These are phyloP conservation scores for Pollenia griseotomentosa DNA, from an alignment of 2,888 invertebrate species.

Conservation along the genomic window DNA sequence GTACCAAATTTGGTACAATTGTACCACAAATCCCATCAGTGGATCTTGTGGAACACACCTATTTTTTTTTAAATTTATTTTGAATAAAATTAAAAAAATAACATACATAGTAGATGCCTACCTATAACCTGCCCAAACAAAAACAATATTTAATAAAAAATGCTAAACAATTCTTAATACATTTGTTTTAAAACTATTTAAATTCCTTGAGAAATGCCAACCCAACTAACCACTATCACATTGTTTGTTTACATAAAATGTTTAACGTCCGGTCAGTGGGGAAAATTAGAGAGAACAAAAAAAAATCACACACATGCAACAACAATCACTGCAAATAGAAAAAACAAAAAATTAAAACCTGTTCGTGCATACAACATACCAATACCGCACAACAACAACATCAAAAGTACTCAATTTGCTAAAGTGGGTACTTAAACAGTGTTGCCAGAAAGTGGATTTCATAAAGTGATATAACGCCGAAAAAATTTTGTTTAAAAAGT, in stretches of 20 bases:
- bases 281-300: slow-evolving; percentile 46
- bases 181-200: slow-evolving; percentile 5
- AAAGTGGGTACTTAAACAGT: neutral
- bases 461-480: too few relatives aligned
- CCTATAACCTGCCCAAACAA: neutral
- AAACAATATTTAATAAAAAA: too few relatives aligned
- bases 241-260: slow-evolving; percentile 34
- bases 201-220: slow-evolving; percentile 11
- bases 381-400: neutral
- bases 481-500: too few relatives aligned
- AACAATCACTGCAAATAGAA: slow-evolving; percentile 14
- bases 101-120: too few relatives aligned
- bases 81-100: too few relatives aligned
- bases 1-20: too few relatives aligned
- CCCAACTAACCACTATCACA: slow-evolving; percentile 5
- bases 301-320: neutral
- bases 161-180: neutral
- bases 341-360: slow-evolving; percentile 58
- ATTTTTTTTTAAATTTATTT: too few relatives aligned
- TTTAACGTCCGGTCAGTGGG: slow-evolving; percentile 66
- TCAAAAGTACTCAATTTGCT: too few relatives aligned
- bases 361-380: slow-evolving; percentile 36
- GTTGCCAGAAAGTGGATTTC: too few relatives aligned
- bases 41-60: too few relatives aligned
- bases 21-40: too few relatives aligned